Evolutionary conservation across 2,888 invertebrate genomes (phyloP).

Genomic region (Orthosia cruda): DNA sequence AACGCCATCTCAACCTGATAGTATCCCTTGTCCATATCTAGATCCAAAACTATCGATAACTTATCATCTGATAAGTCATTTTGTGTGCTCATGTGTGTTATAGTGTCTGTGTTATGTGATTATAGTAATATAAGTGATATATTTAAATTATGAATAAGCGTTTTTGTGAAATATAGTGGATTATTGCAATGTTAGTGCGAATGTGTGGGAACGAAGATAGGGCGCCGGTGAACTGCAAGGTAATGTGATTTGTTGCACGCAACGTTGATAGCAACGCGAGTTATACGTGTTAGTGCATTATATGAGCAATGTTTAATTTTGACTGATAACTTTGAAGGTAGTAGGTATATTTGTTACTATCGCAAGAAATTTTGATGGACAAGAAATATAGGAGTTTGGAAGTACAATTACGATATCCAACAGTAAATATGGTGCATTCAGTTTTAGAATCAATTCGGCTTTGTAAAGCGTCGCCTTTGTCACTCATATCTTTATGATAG

Average conservation of each 20-base stretch:
- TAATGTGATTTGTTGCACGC: slow-evolving; percentile 58
- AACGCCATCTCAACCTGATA: slow-evolving; percentile 19
- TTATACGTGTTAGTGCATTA: slow-evolving; percentile 3
- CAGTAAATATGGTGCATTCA: neutral
- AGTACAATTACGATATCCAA: neutral
- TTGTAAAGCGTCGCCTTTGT: neutral
- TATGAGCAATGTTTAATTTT: slow-evolving; percentile 7
- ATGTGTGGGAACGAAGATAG: slow-evolving; percentile 83
- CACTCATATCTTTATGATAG: neutral
- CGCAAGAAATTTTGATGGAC: neutral
- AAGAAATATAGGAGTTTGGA: neutral
- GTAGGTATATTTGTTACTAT: neutral
- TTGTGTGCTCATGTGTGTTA: slow-evolving; percentile 51
- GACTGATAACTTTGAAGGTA: neutral
- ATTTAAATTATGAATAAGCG: slow-evolving; percentile 74
- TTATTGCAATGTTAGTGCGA: slow-evolving; percentile 78
- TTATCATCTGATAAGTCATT: slow-evolving; percentile 61
- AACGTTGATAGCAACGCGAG: slow-evolving; percentile 3
- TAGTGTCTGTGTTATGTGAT: slow-evolving; percentile 56
- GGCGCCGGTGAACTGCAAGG: slow-evolving; percentile 80
- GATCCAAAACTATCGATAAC: slow-evolving; percentile 59
- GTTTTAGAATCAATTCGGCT: neutral
- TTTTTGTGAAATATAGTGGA: slow-evolving; percentile 66
- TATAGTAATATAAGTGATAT: slow-evolving; percentile 74
- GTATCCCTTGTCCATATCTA: slow-evolving; percentile 33